These are phyloP conservation scores for Coracopsis vasa DNA, from an alignment of 2,113 vertebrate species.

Conservation along the genomic window DNA sequence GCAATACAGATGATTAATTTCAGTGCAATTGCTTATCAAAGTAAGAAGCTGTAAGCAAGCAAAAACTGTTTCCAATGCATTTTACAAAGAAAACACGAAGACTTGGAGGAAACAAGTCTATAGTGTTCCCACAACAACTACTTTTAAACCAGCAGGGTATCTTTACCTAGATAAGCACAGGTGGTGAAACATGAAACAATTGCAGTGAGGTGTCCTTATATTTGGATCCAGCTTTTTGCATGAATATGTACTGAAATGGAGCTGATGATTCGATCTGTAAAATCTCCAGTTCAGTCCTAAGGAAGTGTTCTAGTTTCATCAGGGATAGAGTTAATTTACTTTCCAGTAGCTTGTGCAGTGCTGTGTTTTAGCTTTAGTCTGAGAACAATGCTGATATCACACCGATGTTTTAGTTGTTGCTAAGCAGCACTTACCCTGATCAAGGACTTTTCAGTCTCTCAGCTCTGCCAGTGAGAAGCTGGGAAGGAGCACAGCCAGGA, in stretches of 20 bases:
- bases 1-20: not conserved
- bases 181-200: not conserved
- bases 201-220: not conserved
- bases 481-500: not conserved
- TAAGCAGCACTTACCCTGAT: not conserved
- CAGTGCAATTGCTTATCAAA: not conserved
- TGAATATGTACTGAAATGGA: not conserved
- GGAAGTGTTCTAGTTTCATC: not conserved
- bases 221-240: not conserved
- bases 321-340: not conserved
- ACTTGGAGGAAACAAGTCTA: not conserved
- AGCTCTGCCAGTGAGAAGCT: not conserved
- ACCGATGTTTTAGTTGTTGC: not conserved
- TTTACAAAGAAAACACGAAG: not conserved
- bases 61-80: not conserved
- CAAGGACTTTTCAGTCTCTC: not conserved
- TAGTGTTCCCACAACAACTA: not conserved
- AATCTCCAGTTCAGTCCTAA: not conserved
- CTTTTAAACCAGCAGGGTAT: not conserved
- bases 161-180: not conserved
- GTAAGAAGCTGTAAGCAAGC: not conserved
- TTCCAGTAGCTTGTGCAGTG: not conserved
- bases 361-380: not conserved
- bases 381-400: not conserved
- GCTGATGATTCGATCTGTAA: not conserved